Conservation (phyloP, 2,888 invertebrate genomes). For the Blastobasis adustella region DNA sequence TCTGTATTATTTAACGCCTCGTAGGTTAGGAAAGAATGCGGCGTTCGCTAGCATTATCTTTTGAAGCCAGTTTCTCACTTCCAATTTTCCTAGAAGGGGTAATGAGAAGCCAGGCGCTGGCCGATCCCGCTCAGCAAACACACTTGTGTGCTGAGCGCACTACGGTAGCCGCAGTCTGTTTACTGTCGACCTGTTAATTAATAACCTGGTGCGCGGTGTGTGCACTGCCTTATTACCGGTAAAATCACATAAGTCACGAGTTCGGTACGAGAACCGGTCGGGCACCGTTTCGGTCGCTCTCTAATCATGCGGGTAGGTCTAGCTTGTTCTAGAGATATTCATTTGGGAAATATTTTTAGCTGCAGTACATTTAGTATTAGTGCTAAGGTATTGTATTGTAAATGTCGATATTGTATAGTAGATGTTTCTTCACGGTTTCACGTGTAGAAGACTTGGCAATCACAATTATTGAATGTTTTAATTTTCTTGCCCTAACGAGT, state of each 20-base stretch:
- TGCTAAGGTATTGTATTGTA: no score
- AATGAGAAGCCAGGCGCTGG: constrained; percentile 63
- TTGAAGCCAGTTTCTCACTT: constrained; percentile 68
- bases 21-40: constrained; percentile 28
- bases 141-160: constrained; percentile 63
- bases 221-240: constrained; percentile 74
- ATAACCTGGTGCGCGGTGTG: constrained; percentile 67
- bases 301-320: constrained; percentile 49
- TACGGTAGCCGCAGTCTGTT: constrained; percentile 68
- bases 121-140: constrained; percentile 57
- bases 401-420: no score
- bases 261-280: constrained; percentile 56
- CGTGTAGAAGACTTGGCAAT: no score
- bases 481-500: no score
- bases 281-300: constrained; percentile 37
- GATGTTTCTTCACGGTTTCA: no score
- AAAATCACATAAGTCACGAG: constrained; percentile 74
- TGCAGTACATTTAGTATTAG: background rate
- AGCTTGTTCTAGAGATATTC: no score
- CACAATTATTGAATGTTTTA: no score
- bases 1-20: no score
- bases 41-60: constrained; percentile 47
- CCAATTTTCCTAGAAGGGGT: constrained; percentile 65
- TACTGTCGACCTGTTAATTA: constrained; percentile 75
- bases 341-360: background rate